Conservation (phyloP, 2,113 vertebrate species). For the Oenanthe melanoleuca region DNA sequence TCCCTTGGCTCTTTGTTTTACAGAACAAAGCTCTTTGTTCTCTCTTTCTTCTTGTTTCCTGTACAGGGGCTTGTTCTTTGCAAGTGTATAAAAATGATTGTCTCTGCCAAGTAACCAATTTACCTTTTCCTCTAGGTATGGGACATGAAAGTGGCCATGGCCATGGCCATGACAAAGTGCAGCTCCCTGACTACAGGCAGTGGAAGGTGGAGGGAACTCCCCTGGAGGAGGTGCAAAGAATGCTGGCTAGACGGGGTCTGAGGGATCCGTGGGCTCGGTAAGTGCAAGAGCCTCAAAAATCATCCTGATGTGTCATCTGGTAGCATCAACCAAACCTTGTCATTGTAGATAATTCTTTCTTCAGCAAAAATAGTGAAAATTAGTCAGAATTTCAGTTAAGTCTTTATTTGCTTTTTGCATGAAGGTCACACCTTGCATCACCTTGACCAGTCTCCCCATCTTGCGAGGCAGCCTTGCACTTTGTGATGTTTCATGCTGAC, state of each 20-base stretch:
- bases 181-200: constrained; percentile 85
- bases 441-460: neutral
- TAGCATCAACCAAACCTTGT: neutral
- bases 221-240: constrained; percentile 82
- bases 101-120: neutral
- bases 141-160: constrained; percentile 78
- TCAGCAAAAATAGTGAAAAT: neutral
- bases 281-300: neutral
- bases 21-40: neutral
- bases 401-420: accelerated
- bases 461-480: neutral
- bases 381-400: neutral
- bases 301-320: neutral
- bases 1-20: neutral
- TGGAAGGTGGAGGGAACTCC: constrained; percentile 94
- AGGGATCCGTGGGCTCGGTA: constrained; percentile 93
- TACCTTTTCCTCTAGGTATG: constrained; percentile 68
- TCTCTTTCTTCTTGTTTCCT: neutral
- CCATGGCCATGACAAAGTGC: constrained; percentile 70
- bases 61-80: neutral
- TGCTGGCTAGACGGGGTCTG: constrained; percentile 82
- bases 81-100: neutral
- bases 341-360: neutral
- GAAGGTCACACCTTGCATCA: neutral
- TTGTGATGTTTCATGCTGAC: neutral